phyloP scores from a whole-genome alignment of 2,888 invertebrate genomes.

The Anthophora plumipes region DNA sequence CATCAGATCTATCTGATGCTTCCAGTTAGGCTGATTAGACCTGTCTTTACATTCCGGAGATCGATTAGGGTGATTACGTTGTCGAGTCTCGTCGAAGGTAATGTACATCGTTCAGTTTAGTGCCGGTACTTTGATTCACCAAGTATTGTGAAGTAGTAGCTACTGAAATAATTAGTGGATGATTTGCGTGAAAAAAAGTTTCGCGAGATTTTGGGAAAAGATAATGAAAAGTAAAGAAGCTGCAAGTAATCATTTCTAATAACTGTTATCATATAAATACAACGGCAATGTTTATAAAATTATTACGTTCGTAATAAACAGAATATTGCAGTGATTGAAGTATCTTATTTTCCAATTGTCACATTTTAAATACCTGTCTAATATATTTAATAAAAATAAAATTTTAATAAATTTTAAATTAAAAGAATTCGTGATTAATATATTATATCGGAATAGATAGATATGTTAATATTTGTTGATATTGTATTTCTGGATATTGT shows the following conservation, averaged over 20 bases:
- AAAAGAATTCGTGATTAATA: too few relatives aligned
- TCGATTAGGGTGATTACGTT: neutral
- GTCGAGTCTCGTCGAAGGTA: neutral
- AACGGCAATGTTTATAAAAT: too few relatives aligned
- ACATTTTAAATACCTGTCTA: too few relatives aligned
- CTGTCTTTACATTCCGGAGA: neutral
- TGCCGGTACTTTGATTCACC: neutral
- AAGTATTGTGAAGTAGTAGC: neutral
- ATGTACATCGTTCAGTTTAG: neutral
- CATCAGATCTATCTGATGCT: neutral
- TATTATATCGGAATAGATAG: too few relatives aligned
- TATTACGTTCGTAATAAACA: too few relatives aligned
- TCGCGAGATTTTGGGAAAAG: neutral
- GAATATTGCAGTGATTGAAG: too few relatives aligned
- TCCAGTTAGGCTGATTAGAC: slow-evolving; percentile 1
- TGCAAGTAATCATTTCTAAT: neutral
- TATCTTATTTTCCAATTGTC: too few relatives aligned
- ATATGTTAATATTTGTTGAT: too few relatives aligned
- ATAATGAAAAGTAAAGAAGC: neutral
- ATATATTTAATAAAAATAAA: too few relatives aligned
- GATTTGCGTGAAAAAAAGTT: neutral
- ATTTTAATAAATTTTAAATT: too few relatives aligned
- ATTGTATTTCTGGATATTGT: too few relatives aligned
- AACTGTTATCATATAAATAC: neutral
- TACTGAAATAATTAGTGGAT: neutral